Evolutionary conservation across 2,888 invertebrate genomes (phyloP).

Genomic region (Agriopis aurantiaria): DNA sequence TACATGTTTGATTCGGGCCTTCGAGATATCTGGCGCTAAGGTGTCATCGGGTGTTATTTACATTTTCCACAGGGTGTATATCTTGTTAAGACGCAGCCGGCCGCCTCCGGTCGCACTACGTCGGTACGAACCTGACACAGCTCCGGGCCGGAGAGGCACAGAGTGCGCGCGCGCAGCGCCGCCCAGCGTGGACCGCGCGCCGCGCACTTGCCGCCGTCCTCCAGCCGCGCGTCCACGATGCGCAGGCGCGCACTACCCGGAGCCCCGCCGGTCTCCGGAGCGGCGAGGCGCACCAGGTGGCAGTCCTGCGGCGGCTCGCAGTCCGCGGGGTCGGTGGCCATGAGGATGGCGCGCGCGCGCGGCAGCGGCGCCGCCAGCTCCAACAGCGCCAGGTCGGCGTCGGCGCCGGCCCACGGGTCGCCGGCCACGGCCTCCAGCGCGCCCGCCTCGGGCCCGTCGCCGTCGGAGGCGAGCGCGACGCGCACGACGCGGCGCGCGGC

Average conservation of each 20-base stretch:
- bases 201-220: slow-evolving; percentile 50
- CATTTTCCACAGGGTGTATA: too few species aligned
- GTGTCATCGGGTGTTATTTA: too few species aligned
- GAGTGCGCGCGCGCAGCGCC: slow-evolving; percentile 53
- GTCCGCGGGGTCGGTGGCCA: slow-evolving; percentile 59
- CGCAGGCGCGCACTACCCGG: slow-evolving; percentile 41
- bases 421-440: slow-evolving; percentile 22
- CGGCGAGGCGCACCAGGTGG: slow-evolving; percentile 55
- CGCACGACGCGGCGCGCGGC: slow-evolving; percentile 47
- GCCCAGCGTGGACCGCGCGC: slow-evolving; percentile 56
- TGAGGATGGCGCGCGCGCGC: slow-evolving; percentile 64
- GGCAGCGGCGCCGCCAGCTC: slow-evolving; percentile 68
- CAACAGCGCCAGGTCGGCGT: slow-evolving; percentile 64
- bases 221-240: slow-evolving; percentile 53
- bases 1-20: too few species aligned
- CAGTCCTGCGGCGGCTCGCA: slow-evolving; percentile 56
- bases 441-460: slow-evolving; percentile 39
- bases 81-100: too few species aligned
- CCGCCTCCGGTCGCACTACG: too few species aligned
- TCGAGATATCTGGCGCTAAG: too few species aligned
- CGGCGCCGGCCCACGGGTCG: slow-evolving; percentile 40
- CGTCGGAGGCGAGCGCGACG: slow-evolving; percentile 44
- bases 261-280: too few species aligned
- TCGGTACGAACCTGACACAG: slow-evolving; percentile 59
- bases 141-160: slow-evolving; percentile 64